Conservation (phyloP, 1,140 invertebrate species). For the Nasonia giraulti region DNA sequence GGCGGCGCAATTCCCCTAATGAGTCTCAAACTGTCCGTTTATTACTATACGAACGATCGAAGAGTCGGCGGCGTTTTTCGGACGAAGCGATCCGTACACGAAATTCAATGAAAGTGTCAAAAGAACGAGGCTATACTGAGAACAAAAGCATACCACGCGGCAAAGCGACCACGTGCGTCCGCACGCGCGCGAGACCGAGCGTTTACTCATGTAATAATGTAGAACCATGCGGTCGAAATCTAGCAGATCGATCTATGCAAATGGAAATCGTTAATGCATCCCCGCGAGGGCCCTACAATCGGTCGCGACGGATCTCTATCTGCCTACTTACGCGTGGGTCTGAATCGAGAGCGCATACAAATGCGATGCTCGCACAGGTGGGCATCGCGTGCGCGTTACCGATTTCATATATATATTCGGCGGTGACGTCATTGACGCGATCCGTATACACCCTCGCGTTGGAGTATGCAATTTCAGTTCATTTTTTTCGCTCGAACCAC, state of each 20-base stretch:
- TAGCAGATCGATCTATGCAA: conserved; percentile 70
- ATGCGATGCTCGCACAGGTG: conserved; percentile 63
- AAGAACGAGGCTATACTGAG: neutral
- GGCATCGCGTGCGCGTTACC: conserved; percentile 57
- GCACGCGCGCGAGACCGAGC: neutral
- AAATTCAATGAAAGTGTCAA: neutral
- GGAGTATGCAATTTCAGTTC: conserved; percentile 2
- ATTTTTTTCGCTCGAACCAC: neutral
- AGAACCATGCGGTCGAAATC: conserved; percentile 50
- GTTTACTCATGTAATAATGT: conserved; percentile 47
- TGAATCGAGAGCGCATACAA: conserved; percentile 9
- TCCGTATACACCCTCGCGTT: neutral
- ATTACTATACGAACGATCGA: neutral
- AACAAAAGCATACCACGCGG: neutral
- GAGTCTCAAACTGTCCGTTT: neutral
- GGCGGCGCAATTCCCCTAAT: neutral
- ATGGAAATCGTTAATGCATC: conserved; percentile 70
- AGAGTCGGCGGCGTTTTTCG: neutral
- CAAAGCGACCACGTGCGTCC: neutral
- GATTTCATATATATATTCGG: neutral
- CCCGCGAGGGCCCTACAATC: conserved; percentile 61
- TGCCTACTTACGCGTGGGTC: neutral
- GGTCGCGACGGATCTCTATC: neutral
- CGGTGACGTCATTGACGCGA: conserved; percentile 54
- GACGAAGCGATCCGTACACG: no score